Evolutionary conservation across 1,140 invertebrate species (phyloP).

Genomic region (Eueides isabella): DNA sequence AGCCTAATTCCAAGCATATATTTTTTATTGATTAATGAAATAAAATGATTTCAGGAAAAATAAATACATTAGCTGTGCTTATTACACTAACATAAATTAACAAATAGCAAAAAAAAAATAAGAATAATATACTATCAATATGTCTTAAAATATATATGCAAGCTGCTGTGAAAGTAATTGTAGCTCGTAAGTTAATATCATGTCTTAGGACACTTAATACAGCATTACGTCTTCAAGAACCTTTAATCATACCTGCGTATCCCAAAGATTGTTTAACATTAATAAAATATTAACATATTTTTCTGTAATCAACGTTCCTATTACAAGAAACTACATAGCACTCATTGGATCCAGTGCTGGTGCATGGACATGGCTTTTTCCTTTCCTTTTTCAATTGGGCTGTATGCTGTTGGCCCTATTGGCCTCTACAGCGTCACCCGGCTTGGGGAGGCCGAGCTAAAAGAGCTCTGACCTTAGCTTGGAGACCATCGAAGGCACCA

Average conservation of each 20-base stretch:
- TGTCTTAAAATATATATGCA: background rate
- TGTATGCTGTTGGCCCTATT: too few relatives aligned
- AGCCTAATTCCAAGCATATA: too few relatives aligned
- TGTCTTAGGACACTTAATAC: slow-evolving; percentile 5
- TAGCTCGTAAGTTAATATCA: background rate
- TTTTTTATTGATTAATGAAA: background rate
- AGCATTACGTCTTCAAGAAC: background rate
- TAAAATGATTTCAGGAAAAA: background rate
- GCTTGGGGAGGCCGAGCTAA: too few relatives aligned
- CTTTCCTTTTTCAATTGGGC: too few relatives aligned
- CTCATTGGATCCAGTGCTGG: too few relatives aligned
- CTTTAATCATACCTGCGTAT: background rate
- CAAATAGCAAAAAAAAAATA: background rate
- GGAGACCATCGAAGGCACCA: too few relatives aligned
- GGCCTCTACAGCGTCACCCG: too few relatives aligned
- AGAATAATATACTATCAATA: background rate
- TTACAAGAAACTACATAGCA: too few relatives aligned
- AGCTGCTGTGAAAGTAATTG: background rate
- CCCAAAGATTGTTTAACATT: background rate
- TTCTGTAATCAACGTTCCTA: too few relatives aligned
- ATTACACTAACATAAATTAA: background rate
- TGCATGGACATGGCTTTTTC: too few relatives aligned
- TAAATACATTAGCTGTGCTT: background rate
- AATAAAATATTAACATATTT: background rate
- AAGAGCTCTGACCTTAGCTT: too few relatives aligned